phyloP scores from a whole-genome alignment of 2,797 vertebrate species.

The Gallinago stenura region DNA sequence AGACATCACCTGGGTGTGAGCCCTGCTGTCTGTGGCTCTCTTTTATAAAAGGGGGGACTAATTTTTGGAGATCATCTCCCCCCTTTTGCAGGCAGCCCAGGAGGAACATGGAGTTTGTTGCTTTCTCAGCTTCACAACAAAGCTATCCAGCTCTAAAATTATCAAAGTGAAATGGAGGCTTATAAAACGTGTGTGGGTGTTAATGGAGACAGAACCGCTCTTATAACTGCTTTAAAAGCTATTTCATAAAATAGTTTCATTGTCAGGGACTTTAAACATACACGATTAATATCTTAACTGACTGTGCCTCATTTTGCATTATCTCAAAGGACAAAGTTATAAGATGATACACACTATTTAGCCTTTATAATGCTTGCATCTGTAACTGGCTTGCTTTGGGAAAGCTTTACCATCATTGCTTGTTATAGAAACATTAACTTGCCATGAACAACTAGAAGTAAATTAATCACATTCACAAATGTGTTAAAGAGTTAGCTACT shows the following conservation, averaged over 20 bases:
- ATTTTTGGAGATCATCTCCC: background rate
- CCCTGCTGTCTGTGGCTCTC: accelerated
- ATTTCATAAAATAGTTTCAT: slow-evolving; percentile 58
- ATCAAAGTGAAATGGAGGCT: slow-evolving; percentile 48
- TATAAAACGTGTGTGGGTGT: slow-evolving; percentile 34
- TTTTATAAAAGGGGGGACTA: accelerated
- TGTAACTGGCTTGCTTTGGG: background rate
- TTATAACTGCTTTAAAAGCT: slow-evolving; percentile 47
- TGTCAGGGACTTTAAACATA: slow-evolving; percentile 44
- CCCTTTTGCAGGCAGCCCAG: background rate
- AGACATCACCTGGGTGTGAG: background rate
- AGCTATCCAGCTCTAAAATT: slow-evolving; percentile 53
- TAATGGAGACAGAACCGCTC: slow-evolving; percentile 52
- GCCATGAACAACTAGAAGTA: slow-evolving; percentile 12
- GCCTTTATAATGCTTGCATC: slow-evolving; percentile 11
- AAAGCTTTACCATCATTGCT: background rate
- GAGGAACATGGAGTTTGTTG: background rate
- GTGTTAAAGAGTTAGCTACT: background rate
- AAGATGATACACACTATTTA: slow-evolving; percentile 13
- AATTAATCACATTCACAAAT: slow-evolving; percentile 31
- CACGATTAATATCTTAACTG: slow-evolving; percentile 54
- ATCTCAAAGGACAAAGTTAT: slow-evolving; percentile 38
- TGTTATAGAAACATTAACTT: slow-evolving; percentile 20
- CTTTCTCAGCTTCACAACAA: slow-evolving; percentile 31
- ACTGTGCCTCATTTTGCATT: slow-evolving; percentile 34